Base-by-base conservation (phyloP, 2,113 vertebrate species). In the Typhlomys cinereus region DNA sequence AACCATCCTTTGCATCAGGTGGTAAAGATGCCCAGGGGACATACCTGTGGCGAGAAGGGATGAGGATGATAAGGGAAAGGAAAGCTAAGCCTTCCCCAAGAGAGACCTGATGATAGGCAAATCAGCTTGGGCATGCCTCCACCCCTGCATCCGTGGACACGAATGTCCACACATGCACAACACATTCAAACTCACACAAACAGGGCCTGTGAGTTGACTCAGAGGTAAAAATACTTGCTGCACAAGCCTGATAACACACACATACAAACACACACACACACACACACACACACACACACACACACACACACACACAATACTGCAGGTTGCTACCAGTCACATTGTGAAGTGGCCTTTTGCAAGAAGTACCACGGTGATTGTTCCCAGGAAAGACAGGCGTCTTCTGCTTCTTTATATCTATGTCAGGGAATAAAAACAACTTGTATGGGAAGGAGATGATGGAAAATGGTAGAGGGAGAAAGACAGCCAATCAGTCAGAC, bases 1-100 rank as follows among this genome's bases (percentile, higher is more conserved):
- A 39, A 12, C n/a, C 18, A 1, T 17, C 78, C 27, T 1, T 14
- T 5, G 0, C 2, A 27, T 61, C 21, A 2, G 61, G 27, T 3
- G 34, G 1, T 54, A 18, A 23, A 41, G 44, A 39, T 44, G 18
- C 46, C 44, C 4, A 5, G 34, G 50, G 54, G 31, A 18, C 31
- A 41, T 34, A 69, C 31, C 34, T 78, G 13, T 25, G 39, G 66
- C 34, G n/a, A 76, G 27, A 12, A 52, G 34, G 54, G 23, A 7
- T 39, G 5, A 52, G 34, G 21, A 64, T 23, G 23, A 54, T 23
- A 64, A 52, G 18, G 50, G 18, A 23, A 52, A 83, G 59, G 61
- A 71, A 90, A 85, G 83, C 36, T 4, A 39, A 71, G 17, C 23
- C 29, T 90, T 27, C 34, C n/a, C 41, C 12, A 57, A 57, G 54